Evolutionary conservation across 1,140 invertebrate genomes (phyloP), one percentile per base, ranked within the genome.

Genomic region (Drosophila baimaii): DNA sequence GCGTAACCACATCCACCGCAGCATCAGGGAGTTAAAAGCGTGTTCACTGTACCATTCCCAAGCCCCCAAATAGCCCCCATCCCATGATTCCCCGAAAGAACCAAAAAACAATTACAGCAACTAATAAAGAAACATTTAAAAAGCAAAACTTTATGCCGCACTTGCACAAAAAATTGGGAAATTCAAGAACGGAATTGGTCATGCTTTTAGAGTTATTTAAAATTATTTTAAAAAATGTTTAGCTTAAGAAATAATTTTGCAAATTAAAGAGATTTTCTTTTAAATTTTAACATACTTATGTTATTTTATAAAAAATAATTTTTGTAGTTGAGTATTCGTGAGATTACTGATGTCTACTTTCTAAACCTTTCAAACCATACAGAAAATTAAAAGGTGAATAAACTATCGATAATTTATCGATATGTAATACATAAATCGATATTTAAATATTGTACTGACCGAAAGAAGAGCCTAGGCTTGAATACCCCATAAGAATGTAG

Each of bases 81-180:
- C 21, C 51, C 9, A 13, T n/a, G n/a, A n/a, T 8, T 39, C 7
- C 15, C 25, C 21, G 10, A 23, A 35, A 35, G 33, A 37, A 89
- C 74, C 61, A 77, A 68, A 89, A 88, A 89, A 89, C 84, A 89
- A 89, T 89, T 89, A 89, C 84, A 78, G 69, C 65, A 89, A 89
- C 84, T 89, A 89, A 89, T 89, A 89, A 89, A 84, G 84, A 88
- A 89, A 89, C 84, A 89, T 89, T 89, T 89, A 89, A 89, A 89
- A 89, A 89, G 84, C 74, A 89, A 89, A 89, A 89, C 77, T 88
- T 88, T 89, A 69, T 63, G 62, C 52, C 81, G 46, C 43, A 35
- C 19, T 54, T 8, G 7, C 31, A n/a, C 51, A 23, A 21, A 35
- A 54, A n/a, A 52, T 52, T 15, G 19, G 19, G 21, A 52, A 33